A percentile compares a stretch with the other conserved stretches of the same genome.
Evolutionary conservation across 2,113 vertebrate genomes (phyloP).

Genomic region (Columba livia): DNA sequence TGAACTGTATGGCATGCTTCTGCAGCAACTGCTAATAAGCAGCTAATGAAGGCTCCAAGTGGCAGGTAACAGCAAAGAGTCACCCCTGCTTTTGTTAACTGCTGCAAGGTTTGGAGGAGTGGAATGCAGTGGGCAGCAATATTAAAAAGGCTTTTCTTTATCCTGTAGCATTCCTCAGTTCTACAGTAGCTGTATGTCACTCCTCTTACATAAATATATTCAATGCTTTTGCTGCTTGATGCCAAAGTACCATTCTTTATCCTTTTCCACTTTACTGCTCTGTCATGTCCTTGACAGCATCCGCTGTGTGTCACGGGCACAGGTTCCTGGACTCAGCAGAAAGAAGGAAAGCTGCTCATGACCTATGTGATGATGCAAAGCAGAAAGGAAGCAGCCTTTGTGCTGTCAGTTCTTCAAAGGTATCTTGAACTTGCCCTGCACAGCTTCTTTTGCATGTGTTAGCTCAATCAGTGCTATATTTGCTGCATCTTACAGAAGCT

Average conservation of each 20-base stretch:
- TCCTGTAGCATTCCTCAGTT: neutral
- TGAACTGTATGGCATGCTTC: neutral
- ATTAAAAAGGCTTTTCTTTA: neutral
- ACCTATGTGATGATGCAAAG: neutral
- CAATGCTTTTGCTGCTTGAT: accelerated
- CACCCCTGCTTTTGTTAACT: neutral
- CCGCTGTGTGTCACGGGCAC: accelerated
- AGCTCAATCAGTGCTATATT: neutral
- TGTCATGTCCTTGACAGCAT: neutral
- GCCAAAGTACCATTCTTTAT: neutral
- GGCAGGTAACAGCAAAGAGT: neutral
- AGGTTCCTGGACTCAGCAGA: neutral
- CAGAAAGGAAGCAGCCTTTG: neutral
- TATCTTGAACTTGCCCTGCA: neutral
- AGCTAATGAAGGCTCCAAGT: neutral
- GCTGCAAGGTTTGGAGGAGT: neutral
- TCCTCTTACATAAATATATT: neutral
- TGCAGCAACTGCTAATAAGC: neutral
- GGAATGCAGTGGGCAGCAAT: neutral
- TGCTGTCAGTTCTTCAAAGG: neutral
- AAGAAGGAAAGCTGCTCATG: neutral
- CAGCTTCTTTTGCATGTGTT: neutral
- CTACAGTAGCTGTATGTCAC: neutral
- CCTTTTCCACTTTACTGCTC: neutral
- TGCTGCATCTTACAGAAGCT: neutral